These are phyloP conservation scores for Drosophila austrosaltans DNA, from an alignment of 2,888 invertebrate species.

Conservation along the genomic window DNA sequence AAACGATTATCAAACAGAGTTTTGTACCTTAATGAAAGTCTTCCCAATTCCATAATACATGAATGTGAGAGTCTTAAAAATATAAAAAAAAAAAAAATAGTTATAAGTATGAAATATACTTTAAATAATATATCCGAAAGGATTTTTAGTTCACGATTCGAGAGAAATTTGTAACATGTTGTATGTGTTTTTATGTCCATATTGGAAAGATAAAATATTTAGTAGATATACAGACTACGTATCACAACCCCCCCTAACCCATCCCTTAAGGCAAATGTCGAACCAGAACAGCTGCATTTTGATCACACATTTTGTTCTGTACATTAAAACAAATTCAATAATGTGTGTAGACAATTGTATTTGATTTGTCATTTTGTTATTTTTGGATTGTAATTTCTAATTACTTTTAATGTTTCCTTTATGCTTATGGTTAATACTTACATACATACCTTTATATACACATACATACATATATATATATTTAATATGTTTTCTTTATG, in stretches of 20 bases:
- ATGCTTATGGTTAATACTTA: slow-evolving; percentile 3
- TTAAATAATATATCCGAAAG: no score
- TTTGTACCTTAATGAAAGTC: no score
- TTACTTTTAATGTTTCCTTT: slow-evolving; percentile 3
- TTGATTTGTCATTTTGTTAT: slow-evolving; percentile 5
- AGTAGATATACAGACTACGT: neutral
- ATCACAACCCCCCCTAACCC: neutral
- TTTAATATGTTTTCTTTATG: slow-evolving; percentile 1
- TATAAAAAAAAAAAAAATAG: no score
- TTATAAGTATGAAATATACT: no score
- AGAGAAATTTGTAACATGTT: no score
- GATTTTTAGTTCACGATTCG: no score
- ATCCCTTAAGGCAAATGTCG: neutral
- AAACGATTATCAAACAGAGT: no score
- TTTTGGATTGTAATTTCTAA: slow-evolving; percentile 7
- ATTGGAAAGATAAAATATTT: no score
- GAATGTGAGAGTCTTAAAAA: no score
- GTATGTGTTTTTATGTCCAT: no score
- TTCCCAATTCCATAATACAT: no score
- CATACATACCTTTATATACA: neutral
- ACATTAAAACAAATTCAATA: slow-evolving; percentile 2
- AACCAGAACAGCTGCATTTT: neutral
- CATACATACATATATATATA: neutral
- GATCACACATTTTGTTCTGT: slow-evolving; percentile 6
- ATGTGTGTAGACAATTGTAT: slow-evolving; percentile 11